Conservation (phyloP, 2,888 invertebrate genomes). For the Nomada ruficornis region DNA sequence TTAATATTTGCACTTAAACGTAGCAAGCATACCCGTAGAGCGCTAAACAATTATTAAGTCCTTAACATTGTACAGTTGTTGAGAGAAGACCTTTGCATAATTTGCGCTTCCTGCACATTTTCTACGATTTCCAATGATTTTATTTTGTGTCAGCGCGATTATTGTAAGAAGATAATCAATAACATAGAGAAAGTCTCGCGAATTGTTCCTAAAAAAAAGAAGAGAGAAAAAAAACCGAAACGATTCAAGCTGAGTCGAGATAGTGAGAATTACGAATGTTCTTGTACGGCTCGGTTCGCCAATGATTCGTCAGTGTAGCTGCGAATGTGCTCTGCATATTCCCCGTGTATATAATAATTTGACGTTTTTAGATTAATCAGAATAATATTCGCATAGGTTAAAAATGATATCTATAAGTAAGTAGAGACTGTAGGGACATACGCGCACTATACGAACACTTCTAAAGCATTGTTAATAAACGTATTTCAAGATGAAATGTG, state of each 20-base stretch:
- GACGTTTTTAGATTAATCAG: conserved; percentile 49
- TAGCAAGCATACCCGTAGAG: background rate
- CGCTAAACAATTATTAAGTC: background rate
- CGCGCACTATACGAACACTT: conserved; percentile 59
- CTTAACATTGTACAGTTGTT: background rate
- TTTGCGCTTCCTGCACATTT: conserved; percentile 32
- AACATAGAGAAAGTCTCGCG: background rate
- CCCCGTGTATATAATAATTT: conserved; percentile 59
- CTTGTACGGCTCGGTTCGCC: background rate
- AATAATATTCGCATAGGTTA: conserved; percentile 54
- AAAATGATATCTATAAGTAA: conserved; percentile 60
- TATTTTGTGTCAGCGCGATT: background rate
- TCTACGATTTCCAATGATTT: conserved; percentile 20
- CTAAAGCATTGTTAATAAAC: conserved; percentile 75
- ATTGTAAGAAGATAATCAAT: background rate
- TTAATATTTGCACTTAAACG: conserved; percentile 2
- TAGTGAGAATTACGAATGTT: background rate
- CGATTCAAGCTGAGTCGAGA: background rate
- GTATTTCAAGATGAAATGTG: conserved; percentile 36
- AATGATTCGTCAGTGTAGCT: conserved; percentile 25
- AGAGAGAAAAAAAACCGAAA: background rate
- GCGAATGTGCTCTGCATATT: conserved; percentile 60
- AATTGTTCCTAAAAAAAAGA: conserved; percentile 2
- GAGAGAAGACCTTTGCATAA: conserved; percentile 16
- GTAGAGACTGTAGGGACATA: conserved; percentile 33